Base-by-base conservation (phyloP, 2,113 vertebrate species). In the Mesitornis unicolor region DNA sequence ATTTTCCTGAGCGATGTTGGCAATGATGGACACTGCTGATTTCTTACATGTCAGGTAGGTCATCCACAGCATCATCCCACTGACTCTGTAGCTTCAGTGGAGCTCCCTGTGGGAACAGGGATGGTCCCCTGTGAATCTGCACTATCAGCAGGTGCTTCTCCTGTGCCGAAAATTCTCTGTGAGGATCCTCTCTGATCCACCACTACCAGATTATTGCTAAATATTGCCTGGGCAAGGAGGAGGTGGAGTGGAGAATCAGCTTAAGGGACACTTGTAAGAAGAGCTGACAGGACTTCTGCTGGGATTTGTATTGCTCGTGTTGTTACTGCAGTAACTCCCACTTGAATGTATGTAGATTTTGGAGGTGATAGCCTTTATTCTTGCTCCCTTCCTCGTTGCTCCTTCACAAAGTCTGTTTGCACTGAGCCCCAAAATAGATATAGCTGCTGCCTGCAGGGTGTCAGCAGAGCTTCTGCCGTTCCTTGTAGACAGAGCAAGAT, bases 291-390 rank as follows among this genome's bases (percentile, higher is more conserved):
- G 64, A 51, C 77, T 84, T 91, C 40, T 79, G 45, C 11, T 86
- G 73, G 50, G n/a, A 75, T 92, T 91, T 81, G 29, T 69, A n/a
- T 69, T 91, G 90, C 77, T 91, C 3, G 20, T 87, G 87, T 90
- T 92, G 48, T 94, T 84, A 74, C 71, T 84, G 69, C 77, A 75
- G 51, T 70, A 91, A 84, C 81, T 89, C 84, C 87, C 51, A 91
- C 93, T 74, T 74, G 24, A 50, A 50, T 71, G 64, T 42, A 24
- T 84, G 60, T 59, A 81, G 73, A 87, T 84, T 86, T 81, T 89
- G 47, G 69, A 95, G 77, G 93, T 93, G 96, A 94, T 97, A 95
- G 89, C 84, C 95, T 95, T 89, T 89, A 87, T 94, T 83, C 95
- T 94, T 96, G 89, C 93, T 94, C 91, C 87, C 73, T 89, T 95